Base-by-base conservation (phyloP, 2,888 invertebrate species). In the Dyspetes luteomarginatus region DNA sequence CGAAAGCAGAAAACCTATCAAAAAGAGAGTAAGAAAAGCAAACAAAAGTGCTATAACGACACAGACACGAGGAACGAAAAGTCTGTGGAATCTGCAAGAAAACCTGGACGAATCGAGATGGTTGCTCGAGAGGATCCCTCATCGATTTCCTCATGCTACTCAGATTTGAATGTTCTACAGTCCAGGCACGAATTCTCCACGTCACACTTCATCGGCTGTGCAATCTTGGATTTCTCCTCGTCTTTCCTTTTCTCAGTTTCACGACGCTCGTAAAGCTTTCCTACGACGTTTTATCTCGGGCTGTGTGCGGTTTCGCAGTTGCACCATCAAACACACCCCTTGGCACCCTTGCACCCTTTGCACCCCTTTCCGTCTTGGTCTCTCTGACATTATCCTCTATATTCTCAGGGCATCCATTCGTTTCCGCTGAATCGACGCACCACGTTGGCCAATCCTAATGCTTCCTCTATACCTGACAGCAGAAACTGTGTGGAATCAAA, bases 141-240 rank as follows among this genome's bases (percentile, higher is more conserved):
- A 83, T 87, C 85, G 86, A 87, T 87, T 87, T 85, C 68, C 36
- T 48, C 36, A 48, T 24, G 7, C 19, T n/a, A 81, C 75, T 17
- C 64, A 82, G 81, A 87, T 88, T 86, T 86, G 84, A 87, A 88
- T 85, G 82, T 71, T 85, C 75, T 74, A 82, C 67, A 87, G 82
- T 85, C 86, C 74, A 64, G 74, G 84, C 88, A 87, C 87, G 88
- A 83, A 88, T 83, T 84, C 78, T 75, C 78, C 73, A 74, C 82
- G 85, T 88, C 85, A 87, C 86, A 85, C 85, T 83, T 83, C 85
- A 82, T 72, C 84, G 85, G 72, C 67, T 77, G 41, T 22, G 24
- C 76, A 82, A 75, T 84, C 81, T 84, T 73, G 74, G 69, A 78
- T 82, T 78, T 78, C 82, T 72, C 64, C 65, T 58, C 45, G 55